Evolutionary conservation across 2,888 invertebrate genomes (phyloP), one percentile per base, ranked within the genome.

Genomic region (Tinea trinotella): DNA sequence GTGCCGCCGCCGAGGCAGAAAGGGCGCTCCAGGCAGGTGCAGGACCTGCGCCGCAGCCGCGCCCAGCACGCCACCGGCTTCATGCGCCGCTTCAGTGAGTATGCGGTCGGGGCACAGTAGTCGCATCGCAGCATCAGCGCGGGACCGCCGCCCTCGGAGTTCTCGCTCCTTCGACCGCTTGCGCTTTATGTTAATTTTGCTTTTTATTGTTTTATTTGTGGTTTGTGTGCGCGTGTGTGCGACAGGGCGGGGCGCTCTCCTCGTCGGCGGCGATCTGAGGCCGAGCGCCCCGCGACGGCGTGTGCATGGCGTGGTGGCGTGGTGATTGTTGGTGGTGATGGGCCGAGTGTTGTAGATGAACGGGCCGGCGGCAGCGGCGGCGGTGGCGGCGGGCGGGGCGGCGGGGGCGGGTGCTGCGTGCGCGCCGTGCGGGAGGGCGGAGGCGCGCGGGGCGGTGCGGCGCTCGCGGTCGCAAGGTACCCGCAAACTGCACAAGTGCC

Each of bases 391-490:
- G 59, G 59, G 52, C 59, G 62, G 53, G 59, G 57, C 57, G 57
- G 69, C 57, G 64, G 65, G 58, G 53, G 58, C 55, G 52, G 36
- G 59, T 22, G 58, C n/a, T 12, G 58, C 53, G 60, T 57, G 36
- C 52, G 57, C 56, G 70, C 71, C 69, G 71, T 71, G 65, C 58
- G 67, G 58, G 62, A 62, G 59, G 56, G 68, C 64, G 61, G 67
- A 67, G 61, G 65, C 64, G 59, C 59, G 62, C 62, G 66, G 68
- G 30, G 59, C 62, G 63, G 90, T 93, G 80, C 92, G 93, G 79
- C 93, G 95, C 80, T 93, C 94, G 81, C 93, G 95, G 88, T 94
- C 94, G 86, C 96, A 96, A 94, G 96, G 96, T 94, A 95, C 94
- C 90, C 92, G 93, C 88, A 93, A 92, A 89, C 92, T 94, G 88